phyloP scores from a whole-genome alignment of 2,888 invertebrate species.

The Acanthosepion lycidas region DNA sequence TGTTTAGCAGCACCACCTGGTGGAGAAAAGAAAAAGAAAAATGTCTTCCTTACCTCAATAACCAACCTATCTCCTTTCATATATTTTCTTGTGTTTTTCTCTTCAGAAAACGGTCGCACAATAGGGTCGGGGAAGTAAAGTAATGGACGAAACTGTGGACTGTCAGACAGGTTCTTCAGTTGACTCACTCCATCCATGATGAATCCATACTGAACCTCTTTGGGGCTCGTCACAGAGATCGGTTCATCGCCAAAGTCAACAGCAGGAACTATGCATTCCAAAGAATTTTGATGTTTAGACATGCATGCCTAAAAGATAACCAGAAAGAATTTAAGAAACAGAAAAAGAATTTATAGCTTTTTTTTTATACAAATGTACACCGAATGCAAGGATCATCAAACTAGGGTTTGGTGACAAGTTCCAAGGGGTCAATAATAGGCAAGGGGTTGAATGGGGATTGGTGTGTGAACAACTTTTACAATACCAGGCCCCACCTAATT shows the following conservation, averaged over 20 bases:
- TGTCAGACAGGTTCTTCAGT: conserved; percentile 85
- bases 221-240: conserved; percentile 79
- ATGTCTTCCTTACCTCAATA: conserved; percentile 81
- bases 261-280: conserved; percentile 56
- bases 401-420: no score
- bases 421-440: no score
- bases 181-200: conserved; percentile 94
- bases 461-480: no score
- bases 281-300: conserved; percentile 50
- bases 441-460: no score
- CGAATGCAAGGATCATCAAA: no score
- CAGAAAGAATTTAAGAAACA: not conserved
- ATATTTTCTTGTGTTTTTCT: conserved; percentile 78
- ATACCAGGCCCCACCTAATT: no score
- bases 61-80: conserved; percentile 96
- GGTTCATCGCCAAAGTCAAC: conserved; percentile 76
- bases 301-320: conserved; percentile 51
- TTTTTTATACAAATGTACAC: no score
- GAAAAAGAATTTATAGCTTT: not conserved
- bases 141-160: conserved; percentile 80
- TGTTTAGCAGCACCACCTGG: no score
- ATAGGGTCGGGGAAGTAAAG: conserved; percentile 92
- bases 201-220: conserved; percentile 85
- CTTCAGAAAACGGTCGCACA: conserved; percentile 88
- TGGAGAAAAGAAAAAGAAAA: not conserved